Evolutionary conservation across 2,888 invertebrate species (phyloP).

Genomic region (Muscina levida): DNA sequence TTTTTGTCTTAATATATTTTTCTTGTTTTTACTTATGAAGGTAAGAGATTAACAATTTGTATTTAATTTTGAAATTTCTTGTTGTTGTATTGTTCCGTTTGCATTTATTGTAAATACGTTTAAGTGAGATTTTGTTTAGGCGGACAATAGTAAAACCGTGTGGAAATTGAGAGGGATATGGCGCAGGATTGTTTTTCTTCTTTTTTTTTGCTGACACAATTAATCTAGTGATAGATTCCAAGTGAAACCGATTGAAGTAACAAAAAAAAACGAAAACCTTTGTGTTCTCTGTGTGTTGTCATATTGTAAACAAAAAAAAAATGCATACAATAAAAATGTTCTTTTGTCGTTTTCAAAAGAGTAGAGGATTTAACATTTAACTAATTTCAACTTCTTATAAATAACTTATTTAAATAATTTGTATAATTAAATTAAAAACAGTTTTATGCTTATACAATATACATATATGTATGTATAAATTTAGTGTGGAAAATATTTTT

Average conservation of each 20-base stretch:
- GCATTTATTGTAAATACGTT: constrained; percentile 62
- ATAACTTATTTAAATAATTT: constrained; percentile 38
- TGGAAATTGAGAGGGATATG: constrained; percentile 13
- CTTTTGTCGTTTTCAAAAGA: constrained; percentile 30
- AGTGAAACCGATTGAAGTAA: constrained; percentile 62
- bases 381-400: constrained; percentile 47
- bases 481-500: constrained; percentile 35
- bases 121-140: constrained; percentile 12
- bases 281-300: constrained; percentile 22
- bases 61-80: constrained; percentile 45
- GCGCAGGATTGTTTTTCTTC: not conserved
- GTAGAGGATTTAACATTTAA: constrained; percentile 22
- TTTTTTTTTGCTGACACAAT: constrained; percentile 22
- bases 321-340: constrained; percentile 32
- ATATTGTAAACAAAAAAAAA: constrained; percentile 46
- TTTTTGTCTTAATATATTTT: not conserved
- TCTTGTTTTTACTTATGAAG: constrained; percentile 39
- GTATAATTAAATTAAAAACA: constrained; percentile 49
- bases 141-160: constrained; percentile 27
- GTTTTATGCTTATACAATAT: constrained; percentile 51
- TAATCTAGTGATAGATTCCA: constrained; percentile 4
- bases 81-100: constrained; percentile 65
- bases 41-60: constrained; percentile 50
- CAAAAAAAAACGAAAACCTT: constrained; percentile 48
- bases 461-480: constrained; percentile 59